Conservation (phyloP, 2,888 invertebrate species). For the Ecliptopera silaceata region DNA sequence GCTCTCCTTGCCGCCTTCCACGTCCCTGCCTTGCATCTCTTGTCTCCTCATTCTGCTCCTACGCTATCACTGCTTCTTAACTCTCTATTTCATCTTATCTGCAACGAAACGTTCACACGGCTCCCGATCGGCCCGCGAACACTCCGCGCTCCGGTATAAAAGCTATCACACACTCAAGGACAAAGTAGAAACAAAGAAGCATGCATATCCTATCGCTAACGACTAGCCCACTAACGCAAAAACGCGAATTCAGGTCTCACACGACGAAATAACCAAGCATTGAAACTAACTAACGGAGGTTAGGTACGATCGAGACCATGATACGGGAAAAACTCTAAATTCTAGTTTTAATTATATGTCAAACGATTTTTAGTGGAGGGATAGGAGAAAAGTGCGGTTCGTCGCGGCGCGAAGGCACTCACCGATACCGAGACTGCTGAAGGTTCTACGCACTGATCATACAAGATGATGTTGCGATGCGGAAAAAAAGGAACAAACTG, state of each 20-base stretch:
- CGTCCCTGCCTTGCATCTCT: slow-evolving; percentile 72
- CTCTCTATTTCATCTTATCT: slow-evolving; percentile 74
- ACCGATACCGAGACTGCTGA: slow-evolving; percentile 60
- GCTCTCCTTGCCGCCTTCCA: slow-evolving; percentile 65
- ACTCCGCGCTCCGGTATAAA: slow-evolving; percentile 51
- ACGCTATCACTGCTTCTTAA: slow-evolving; percentile 74
- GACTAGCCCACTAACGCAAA: slow-evolving; percentile 62
- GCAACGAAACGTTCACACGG: slow-evolving; percentile 68
- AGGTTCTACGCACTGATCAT: slow-evolving; percentile 56
- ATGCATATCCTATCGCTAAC: slow-evolving; percentile 76
- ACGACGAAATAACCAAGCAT: slow-evolving; percentile 62
- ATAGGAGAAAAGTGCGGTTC: slow-evolving; percentile 15
- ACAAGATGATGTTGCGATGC: slow-evolving; percentile 39
- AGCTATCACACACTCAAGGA: slow-evolving; percentile 66
- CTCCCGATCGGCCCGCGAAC: slow-evolving; percentile 57
- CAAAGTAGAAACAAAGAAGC: slow-evolving; percentile 66
- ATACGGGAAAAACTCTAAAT: slow-evolving; percentile 43
- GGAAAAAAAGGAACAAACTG: slow-evolving; percentile 50
- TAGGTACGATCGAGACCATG: slow-evolving; percentile 51
- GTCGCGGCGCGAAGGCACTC: slow-evolving; percentile 49
- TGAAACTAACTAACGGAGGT: slow-evolving; percentile 45
- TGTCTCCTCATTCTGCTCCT: slow-evolving; percentile 74
- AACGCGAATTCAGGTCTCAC: slow-evolving; percentile 50
- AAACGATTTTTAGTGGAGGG: slow-evolving; percentile 12
- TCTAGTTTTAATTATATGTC: slow-evolving; percentile 42